A percentile compares a stretch with the other conserved stretches of the same genome.
phyloP scores from a whole-genome alignment of 2,888 invertebrate species.

The Gastrophysa polygoni region DNA sequence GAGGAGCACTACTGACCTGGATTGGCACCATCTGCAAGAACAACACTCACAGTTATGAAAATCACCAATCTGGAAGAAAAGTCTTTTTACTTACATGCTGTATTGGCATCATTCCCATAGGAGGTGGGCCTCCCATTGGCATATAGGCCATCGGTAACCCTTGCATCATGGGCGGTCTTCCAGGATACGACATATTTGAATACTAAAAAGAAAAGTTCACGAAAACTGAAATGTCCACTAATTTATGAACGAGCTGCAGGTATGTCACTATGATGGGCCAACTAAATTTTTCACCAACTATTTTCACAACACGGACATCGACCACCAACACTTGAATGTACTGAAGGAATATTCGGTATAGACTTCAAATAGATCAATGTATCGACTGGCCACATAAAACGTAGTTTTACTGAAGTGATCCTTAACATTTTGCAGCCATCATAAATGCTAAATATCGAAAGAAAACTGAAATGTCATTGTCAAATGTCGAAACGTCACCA shows the following conservation, averaged over 20 bases:
- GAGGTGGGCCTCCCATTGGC: slow-evolving; percentile 69
- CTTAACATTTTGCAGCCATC: too few relatives aligned
- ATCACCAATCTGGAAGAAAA: too few relatives aligned
- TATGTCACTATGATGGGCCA: neutral
- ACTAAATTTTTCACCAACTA: too few relatives aligned
- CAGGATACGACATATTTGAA: slow-evolving; percentile 84
- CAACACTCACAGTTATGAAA: slow-evolving; percentile 19
- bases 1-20: slow-evolving; percentile 57
- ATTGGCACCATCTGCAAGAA: slow-evolving; percentile 63
- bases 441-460: too few relatives aligned
- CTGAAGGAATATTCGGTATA: too few relatives aligned
- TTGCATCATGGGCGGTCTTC: slow-evolving; percentile 79
- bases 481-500: too few relatives aligned
- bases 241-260: neutral
- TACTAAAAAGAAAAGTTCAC: neutral
- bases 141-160: slow-evolving; percentile 70
- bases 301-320: too few relatives aligned
- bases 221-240: neutral
- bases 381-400: too few relatives aligned
- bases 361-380: too few relatives aligned
- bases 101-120: slow-evolving; percentile 77
- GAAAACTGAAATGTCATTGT: too few relatives aligned
- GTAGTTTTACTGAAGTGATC: too few relatives aligned
- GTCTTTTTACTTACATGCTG: slow-evolving; percentile 69
- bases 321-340: too few relatives aligned